A percentile compares a stretch with the other conserved stretches of the same genome.
phyloP scores from a whole-genome alignment of 2,113 vertebrate species.

The Oceanites oceanicus region DNA sequence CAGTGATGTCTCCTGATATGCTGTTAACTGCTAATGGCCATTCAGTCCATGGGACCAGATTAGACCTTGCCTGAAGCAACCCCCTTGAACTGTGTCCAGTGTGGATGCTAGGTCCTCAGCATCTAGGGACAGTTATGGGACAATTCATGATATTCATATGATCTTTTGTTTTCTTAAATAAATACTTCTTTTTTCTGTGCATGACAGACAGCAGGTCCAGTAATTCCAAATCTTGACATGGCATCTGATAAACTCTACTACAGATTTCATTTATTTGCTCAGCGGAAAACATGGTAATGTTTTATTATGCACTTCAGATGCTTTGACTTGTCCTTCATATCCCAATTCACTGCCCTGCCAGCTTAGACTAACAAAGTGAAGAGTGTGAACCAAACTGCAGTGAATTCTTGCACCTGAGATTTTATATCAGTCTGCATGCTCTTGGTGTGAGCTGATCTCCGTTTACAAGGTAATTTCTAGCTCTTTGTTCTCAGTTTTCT shows the following conservation, averaged over 20 bases:
- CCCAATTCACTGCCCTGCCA: neutral
- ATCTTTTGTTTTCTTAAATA: neutral
- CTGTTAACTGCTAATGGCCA: neutral
- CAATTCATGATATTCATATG: neutral
- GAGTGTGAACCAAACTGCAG: neutral
- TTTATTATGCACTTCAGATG: neutral
- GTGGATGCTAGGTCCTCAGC: neutral
- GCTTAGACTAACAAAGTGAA: neutral
- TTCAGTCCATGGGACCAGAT: neutral
- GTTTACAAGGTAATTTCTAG: neutral
- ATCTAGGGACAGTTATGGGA: neutral
- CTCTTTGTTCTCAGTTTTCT: neutral
- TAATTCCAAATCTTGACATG: neutral
- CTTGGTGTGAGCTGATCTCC: neutral
- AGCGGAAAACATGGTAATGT: neutral
- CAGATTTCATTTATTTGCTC: neutral
- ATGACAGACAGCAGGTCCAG: neutral
- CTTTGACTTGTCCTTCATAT: neutral
- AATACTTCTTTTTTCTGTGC: neutral
- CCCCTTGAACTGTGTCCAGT: no score
- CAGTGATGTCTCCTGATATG: neutral
- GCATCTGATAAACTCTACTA: neutral
- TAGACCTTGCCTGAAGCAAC: neutral
- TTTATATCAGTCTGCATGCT: neutral
- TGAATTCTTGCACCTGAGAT: neutral